Conservation (phyloP, 2,113 vertebrate genomes). For the Gadus chalcogrammus region DNA sequence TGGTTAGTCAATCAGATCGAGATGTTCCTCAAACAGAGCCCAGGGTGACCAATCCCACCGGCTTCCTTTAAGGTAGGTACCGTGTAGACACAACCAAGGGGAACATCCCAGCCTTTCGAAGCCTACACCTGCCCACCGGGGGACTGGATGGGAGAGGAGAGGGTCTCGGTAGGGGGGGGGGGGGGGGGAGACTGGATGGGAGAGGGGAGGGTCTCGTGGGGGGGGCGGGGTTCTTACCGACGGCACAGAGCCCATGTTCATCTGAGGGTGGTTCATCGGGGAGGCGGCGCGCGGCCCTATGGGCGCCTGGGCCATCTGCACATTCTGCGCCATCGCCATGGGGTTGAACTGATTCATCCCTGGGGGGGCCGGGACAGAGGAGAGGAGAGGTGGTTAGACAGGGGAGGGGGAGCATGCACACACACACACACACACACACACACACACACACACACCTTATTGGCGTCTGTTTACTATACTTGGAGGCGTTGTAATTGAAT, state of each 20-base stretch:
- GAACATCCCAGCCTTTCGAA: not conserved
- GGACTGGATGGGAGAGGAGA: not conserved
- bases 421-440: constrained; percentile 17
- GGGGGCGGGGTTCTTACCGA: constrained; percentile 68
- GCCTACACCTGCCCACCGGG: not conserved
- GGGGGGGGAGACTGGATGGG: too few species aligned
- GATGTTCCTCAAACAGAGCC: too few species aligned
- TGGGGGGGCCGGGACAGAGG: constrained; percentile 45
- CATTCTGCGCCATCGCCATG: constrained; percentile 85
- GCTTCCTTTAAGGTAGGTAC: too few species aligned
- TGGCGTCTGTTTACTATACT: constrained; percentile 25
- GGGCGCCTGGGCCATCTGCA: constrained; percentile 87
- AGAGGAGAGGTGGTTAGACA: too few species aligned
- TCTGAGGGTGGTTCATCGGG: constrained; percentile 90
- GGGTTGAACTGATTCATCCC: constrained; percentile 93
- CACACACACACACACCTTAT: constrained; percentile 19
- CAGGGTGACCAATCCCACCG: too few species aligned
- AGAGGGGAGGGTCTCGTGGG: not conserved
- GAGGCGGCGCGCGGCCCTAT: constrained; percentile 87
- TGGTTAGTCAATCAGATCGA: too few species aligned
- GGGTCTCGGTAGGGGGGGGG: not conserved
- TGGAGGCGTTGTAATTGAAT: constrained; percentile 53
- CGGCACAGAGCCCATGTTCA: constrained; percentile 89
- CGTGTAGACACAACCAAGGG: too few species aligned
- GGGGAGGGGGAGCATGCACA: too few species aligned